Evolutionary conservation across 2,888 invertebrate species (phyloP), one percentile per base, ranked within the genome.

Genomic region (Lepidocyrtoides sp.): DNA sequence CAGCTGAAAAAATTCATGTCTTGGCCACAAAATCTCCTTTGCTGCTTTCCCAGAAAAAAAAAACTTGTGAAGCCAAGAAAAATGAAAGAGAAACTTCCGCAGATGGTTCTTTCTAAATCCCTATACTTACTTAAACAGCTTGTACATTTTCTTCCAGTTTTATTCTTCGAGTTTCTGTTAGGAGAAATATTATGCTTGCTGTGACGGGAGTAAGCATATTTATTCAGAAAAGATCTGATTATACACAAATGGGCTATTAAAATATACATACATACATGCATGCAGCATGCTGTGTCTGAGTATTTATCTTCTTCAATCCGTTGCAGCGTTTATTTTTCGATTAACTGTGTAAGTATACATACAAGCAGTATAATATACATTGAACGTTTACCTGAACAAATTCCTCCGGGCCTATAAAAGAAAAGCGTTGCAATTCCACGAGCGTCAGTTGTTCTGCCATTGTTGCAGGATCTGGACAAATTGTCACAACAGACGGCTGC

Each of bases 371-470:
- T 63, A 23, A 26, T 5, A 2, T 72, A 66, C 20, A 12, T 72
- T 17, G 3, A 17, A 44, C 51, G 26, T 51, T 86, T 91, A 94
- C 94, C 95, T 99, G 98, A 2, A 99, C 98, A 95, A 99, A 99
- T 95, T 99, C 99, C 95, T 99, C 99, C 0, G 99, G 98, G 0
- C 99, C 99, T 94, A 99, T 98, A 96, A 98, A 98, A 44, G 98
- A 98, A 81, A 99, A 96, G 94, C 98, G 96, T 95, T 99, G 98
- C 94, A 99, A 96, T 95, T 99, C 99, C 91, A 99, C 97, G 95
- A 98, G 98, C 2, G 99, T 99, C 95, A 99, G 96, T 95, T 99
- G 99, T 95, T 98, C 98, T 0, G 99, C 99, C 94, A 99, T 96
- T 86, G 97, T 96, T 7, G 97, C 97, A 14, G 99, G 97, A 94